These are phyloP conservation scores for Siniperca obscura DNA, from an alignment of 2,797 vertebrate genomes.

Conservation along the genomic window DNA sequence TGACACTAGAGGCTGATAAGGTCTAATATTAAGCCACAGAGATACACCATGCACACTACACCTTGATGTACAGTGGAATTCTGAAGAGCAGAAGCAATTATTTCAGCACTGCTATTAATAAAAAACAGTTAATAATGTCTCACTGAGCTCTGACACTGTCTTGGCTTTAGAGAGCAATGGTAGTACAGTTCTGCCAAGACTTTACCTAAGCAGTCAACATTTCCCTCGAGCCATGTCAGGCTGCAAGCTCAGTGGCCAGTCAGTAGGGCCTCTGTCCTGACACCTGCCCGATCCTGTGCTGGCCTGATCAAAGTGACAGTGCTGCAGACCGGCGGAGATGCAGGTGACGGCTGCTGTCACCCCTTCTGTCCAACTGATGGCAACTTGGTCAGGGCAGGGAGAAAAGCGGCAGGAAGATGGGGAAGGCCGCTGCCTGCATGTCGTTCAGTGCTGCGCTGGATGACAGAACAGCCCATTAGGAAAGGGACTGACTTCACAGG, in stretches of 20 bases:
- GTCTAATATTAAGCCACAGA: slow-evolving; percentile 31
- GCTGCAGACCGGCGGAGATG: slow-evolving; percentile 61
- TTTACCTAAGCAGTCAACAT: slow-evolving; percentile 62
- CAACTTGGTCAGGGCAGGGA: slow-evolving; percentile 62
- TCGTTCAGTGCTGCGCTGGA: slow-evolving; percentile 79
- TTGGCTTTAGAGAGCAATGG: slow-evolving; percentile 42
- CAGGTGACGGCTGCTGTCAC: slow-evolving; percentile 77
- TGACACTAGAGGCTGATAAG: slow-evolving; percentile 14
- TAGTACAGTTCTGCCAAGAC: slow-evolving; percentile 58
- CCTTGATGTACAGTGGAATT: slow-evolving; percentile 44
- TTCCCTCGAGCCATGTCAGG: slow-evolving; percentile 69
- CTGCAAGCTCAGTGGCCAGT: slow-evolving; percentile 56
- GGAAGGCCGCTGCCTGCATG: slow-evolving; percentile 68
- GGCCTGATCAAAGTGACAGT: slow-evolving; percentile 76
- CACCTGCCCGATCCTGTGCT: slow-evolving; percentile 62
- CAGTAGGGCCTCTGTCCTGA: slow-evolving; percentile 63
- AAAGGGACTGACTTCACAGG: slow-evolving; percentile 81
- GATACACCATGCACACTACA: slow-evolving; percentile 7
- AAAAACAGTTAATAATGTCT: slow-evolving; percentile 60
- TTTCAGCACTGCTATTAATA: slow-evolving; percentile 66
- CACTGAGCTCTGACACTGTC: slow-evolving; percentile 52
- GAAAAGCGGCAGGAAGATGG: slow-evolving; percentile 51
- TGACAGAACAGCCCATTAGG: slow-evolving; percentile 87
- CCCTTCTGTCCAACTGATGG: slow-evolving; percentile 70
- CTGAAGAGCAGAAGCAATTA: slow-evolving; percentile 47